Evolutionary conservation across 1,140 invertebrate species (phyloP), one percentile per base, ranked within the genome.

Genomic region (Chironomus tepperi): DNA sequence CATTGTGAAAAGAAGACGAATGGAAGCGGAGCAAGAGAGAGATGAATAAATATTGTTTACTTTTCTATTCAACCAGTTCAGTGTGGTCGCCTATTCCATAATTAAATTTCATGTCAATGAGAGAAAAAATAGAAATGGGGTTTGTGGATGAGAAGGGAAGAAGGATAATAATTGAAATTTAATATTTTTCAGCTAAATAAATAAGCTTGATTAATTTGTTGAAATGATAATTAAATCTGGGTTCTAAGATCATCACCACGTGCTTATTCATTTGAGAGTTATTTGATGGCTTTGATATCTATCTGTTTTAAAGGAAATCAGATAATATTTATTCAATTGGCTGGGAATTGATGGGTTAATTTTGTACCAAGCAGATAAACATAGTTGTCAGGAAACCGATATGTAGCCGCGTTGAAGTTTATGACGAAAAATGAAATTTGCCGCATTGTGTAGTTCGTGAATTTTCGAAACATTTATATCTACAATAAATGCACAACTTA

Each of bases 141-240:
- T 57, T 12, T 15, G 12, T 57, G 47, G 5, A 57, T 57, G 12
- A n/a, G 47, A n/a, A 57, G 47, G 47, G n/a, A 57, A 57, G 47
- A 34, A 34, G 47, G 47, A 57, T 57, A n/a, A 57, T 57, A 57
- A 57, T 57, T 57, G 47, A 57, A 57, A 57, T 57, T 57, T 57
- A 57, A 57, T 57, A 57, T n/a, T n/a, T 57, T 57, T 57, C 47
- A 57, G 47, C 12, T 57, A n/a, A 57, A 57, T 57, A 57, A 57
- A 57, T 57, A 57, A 57, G 47, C 47, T 57, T 57, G 47, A 57
- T 57, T 57, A 57, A 57, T 57, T 57, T 57, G 12, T 57, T 57
- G 12, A 57, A 57, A 57, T 57, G 47, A 57, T 57, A 57, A 57
- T 57, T n/a, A 57, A 57, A 57, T 57, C 47, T 15, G 5, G 47